Percentiles rank a stretch among this genome's conserved stretches.
phyloP scores from a whole-genome alignment of 2,888 invertebrate species.

The Phanerotoma sp. region DNA sequence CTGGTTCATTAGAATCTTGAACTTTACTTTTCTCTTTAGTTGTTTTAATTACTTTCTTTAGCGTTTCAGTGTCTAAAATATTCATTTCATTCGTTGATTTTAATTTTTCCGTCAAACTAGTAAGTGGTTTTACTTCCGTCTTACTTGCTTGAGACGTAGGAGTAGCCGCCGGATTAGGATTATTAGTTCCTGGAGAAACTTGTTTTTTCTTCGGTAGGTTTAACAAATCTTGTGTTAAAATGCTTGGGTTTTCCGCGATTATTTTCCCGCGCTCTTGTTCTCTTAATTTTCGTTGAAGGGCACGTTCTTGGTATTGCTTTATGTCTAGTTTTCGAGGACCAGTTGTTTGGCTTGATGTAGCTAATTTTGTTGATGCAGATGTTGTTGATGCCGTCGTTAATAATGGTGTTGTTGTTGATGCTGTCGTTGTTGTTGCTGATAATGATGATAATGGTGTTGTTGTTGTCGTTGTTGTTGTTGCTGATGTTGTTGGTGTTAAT shows the following conservation, averaged over 20 bases:
- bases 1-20: too few relatives aligned
- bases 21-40: too few relatives aligned
- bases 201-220: slow-evolving; percentile 34
- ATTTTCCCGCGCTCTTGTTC: slow-evolving; percentile 30
- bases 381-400: not conserved
- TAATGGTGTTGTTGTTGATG: too few relatives aligned
- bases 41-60: too few relatives aligned
- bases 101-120: too few relatives aligned
- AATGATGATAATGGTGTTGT: too few relatives aligned
- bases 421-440: too few relatives aligned
- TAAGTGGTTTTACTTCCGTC: too few relatives aligned
- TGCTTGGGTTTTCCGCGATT: slow-evolving; percentile 33
- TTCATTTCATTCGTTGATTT: too few relatives aligned
- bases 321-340: slow-evolving; percentile 46
- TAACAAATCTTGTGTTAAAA: slow-evolving; percentile 37
- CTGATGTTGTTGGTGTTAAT: not conserved
- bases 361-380: not conserved
- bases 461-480: not conserved
- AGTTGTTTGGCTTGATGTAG: slow-evolving; percentile 18
- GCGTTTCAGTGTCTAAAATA: too few relatives aligned
- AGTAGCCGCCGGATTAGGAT: not conserved
- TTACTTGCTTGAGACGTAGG: not conserved
- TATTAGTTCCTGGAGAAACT: too few relatives aligned
- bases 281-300: slow-evolving; percentile 37
- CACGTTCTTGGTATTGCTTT: slow-evolving; percentile 48